phyloP scores from a whole-genome alignment of 2,797 vertebrate species.

The Nyctibius grandis region DNA sequence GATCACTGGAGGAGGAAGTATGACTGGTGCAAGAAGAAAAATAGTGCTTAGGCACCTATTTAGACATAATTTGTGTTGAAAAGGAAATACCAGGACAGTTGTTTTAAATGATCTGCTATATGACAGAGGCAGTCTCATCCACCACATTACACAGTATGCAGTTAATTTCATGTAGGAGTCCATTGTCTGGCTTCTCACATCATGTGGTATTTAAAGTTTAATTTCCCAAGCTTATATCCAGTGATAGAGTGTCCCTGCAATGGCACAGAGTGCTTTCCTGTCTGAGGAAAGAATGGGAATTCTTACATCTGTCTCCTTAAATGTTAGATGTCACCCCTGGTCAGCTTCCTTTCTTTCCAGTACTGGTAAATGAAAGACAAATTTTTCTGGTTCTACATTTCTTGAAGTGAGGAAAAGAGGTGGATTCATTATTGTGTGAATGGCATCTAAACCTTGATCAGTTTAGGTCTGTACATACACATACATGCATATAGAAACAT shows the following conservation, averaged over 20 bases:
- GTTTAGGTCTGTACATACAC: not conserved
- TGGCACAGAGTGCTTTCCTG: not conserved
- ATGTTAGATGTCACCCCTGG: not conserved
- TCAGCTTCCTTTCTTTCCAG: not conserved
- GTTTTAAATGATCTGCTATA: not conserved
- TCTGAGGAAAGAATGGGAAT: not conserved
- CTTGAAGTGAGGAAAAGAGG: not conserved
- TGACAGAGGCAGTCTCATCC: not conserved
- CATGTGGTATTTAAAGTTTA: not conserved
- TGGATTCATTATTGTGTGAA: not conserved
- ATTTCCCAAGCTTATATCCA: not conserved
- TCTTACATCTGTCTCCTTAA: not conserved
- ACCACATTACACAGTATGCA: not conserved
- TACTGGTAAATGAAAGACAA: not conserved
- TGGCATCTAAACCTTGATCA: not conserved
- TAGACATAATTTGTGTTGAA: not conserved
- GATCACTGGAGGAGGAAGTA: not conserved
- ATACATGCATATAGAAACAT: not conserved
- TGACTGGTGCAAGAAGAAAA: not conserved
- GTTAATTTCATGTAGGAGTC: not conserved
- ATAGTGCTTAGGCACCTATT: not conserved
- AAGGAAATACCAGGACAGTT: not conserved
- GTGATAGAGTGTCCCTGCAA: not conserved
- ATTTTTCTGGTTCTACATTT: not conserved
- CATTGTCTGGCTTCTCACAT: not conserved